Evolutionary conservation across 2,113 vertebrate genomes (phyloP).

Genomic region (Pseudolaguvia tuberculata): DNA sequence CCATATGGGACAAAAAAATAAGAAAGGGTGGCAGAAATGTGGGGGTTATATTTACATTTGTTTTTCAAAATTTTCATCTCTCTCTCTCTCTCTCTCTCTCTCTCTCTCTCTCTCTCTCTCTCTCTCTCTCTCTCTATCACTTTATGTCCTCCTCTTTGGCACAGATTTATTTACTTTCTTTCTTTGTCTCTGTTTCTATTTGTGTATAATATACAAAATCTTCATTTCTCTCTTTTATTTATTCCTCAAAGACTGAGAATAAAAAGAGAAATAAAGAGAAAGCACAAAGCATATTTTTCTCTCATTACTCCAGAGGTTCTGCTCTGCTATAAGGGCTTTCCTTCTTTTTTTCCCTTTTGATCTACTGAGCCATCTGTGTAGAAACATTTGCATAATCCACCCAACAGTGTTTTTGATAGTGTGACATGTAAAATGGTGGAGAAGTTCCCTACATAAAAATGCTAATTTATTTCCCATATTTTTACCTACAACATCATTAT

Average conservation of each 20-base stretch:
- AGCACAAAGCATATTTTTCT: conserved; percentile 9
- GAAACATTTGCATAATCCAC: conserved; percentile 27
- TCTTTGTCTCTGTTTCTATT: neutral
- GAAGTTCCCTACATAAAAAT: neutral
- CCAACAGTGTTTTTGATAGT: conserved; percentile 11
- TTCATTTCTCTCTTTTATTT: too few species aligned
- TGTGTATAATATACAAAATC: neutral
- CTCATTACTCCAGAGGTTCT: neutral
- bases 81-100: too few species aligned
- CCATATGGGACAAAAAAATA: conserved; percentile 54
- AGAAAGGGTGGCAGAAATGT: conserved; percentile 50
- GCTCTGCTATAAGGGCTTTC: conserved; percentile 3
- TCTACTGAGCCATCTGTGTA: neutral
- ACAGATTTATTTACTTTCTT: neutral
- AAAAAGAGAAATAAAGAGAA: neutral
- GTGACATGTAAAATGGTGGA: neutral
- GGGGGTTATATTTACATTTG: conserved; percentile 11
- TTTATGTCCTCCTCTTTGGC: neutral
- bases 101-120: neutral
- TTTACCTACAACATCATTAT: neutral
- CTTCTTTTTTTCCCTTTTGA: conserved; percentile 27
- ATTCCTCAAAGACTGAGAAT: conserved; percentile 1
- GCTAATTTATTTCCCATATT: neutral
- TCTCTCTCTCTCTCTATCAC: neutral
- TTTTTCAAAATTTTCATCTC: neutral